Evolutionary conservation across 2,113 vertebrate genomes (phyloP).

Genomic region (Scomber scombrus): DNA sequence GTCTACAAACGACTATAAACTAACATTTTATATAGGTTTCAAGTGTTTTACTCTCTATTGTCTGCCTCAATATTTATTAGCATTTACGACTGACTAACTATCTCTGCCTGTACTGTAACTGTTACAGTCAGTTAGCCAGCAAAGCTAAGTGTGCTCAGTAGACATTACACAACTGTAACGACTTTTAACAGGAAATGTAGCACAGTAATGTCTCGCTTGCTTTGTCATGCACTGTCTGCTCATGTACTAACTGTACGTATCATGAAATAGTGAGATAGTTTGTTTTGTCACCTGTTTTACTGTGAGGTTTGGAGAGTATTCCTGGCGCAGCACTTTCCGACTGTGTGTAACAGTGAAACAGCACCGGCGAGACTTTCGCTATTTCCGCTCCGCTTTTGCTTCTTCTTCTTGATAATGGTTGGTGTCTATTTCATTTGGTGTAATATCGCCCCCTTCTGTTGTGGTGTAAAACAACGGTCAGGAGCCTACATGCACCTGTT

Average conservation of each 20-base stretch:
- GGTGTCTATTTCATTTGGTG: not conserved
- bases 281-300: slow-evolving; percentile 40
- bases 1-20: too few relatives aligned
- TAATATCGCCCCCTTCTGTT: not conserved
- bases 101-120: not conserved
- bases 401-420: not conserved
- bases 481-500: too few relatives aligned
- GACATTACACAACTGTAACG: not conserved
- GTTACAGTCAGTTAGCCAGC: slow-evolving; percentile 15
- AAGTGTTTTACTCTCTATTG: not conserved
- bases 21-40: too few relatives aligned
- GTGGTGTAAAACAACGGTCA: not conserved
- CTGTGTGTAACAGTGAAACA: slow-evolving; percentile 49
- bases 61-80: too few relatives aligned
- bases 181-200: not conserved
- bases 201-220: not conserved
- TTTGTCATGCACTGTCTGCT: accelerated
- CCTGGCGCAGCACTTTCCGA: slow-evolving; percentile 24
- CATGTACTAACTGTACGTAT: accelerated
- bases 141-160: slow-evolving; percentile 18
- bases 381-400: not conserved
- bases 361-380: slow-evolving; percentile 28
- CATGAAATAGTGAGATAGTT: accelerated
- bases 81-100: not conserved
- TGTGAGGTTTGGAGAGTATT: not conserved